phyloP scores from a whole-genome alignment of 2,888 invertebrate genomes.

The Troides oblongomaculatus region DNA sequence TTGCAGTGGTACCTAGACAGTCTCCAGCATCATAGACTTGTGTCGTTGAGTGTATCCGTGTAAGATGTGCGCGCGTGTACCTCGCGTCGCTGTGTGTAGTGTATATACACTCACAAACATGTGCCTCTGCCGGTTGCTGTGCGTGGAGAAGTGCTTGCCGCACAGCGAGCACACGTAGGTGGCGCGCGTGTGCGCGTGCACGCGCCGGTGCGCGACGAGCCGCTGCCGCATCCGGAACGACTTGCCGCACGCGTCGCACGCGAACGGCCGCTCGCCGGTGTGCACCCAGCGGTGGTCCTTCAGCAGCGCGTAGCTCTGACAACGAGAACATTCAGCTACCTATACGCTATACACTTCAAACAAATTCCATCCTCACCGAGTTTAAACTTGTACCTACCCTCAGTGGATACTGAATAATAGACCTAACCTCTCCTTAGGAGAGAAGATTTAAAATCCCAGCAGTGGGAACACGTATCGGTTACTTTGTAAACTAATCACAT shows the following conservation, averaged over 20 bases:
- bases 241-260: constrained; percentile 65
- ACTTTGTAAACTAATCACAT: not conserved
- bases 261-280: constrained; percentile 69
- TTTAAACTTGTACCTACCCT: too few relatives aligned
- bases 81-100: too few relatives aligned
- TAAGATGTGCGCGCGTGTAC: too few relatives aligned
- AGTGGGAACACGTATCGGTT: too few relatives aligned
- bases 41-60: too few relatives aligned
- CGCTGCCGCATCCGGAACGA: constrained; percentile 65
- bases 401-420: too few relatives aligned
- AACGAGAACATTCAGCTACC: not conserved
- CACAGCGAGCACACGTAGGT: constrained; percentile 58
- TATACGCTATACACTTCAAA: too few relatives aligned
- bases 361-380: not conserved
- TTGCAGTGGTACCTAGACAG: too few relatives aligned
- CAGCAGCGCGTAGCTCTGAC: constrained; percentile 64
- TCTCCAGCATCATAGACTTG: too few relatives aligned
- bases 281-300: constrained; percentile 74
- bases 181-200: constrained; percentile 53
- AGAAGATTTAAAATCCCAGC: too few relatives aligned
- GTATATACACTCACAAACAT: constrained; percentile 62
- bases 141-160: constrained; percentile 67
- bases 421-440: too few relatives aligned
- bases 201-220: constrained; percentile 60
- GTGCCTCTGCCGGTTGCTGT: constrained; percentile 66